Evolutionary conservation across 2,888 invertebrate species (phyloP), one percentile per base, ranked within the genome.

Genomic region (Lordiphosa fenestrarum): DNA sequence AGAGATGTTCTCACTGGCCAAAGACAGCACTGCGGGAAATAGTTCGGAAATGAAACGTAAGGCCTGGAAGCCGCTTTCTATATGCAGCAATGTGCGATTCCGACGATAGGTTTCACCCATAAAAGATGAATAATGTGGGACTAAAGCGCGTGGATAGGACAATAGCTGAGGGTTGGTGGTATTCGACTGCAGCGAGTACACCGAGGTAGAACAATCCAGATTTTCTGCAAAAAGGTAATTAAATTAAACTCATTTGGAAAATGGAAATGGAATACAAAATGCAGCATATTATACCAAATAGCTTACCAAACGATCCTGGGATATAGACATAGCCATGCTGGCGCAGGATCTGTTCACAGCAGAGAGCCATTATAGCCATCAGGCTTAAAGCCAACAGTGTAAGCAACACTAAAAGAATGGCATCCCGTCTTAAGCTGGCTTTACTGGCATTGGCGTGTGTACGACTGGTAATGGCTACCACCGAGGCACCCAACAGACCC

Each of bases 41-140:
- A 97, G 89, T 90, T 97, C 96, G n/a, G 96, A 96, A 9, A 96
- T 94, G 56, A 97, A 91, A 58, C 96, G 93, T 55, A 97, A 89
- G 0, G 94, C 95, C 88, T 96, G 96, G 90, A 96, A 96, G 12
- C 95, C 95, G 84, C 95, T 95, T 67, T 93, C 91, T 3, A 90
- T 85, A 13, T 91, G 90, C 6, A 72, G 53, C 2, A 76, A 66
- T 30, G 80, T 70, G 9, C 72, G 67, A 13, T 83, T 85, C 0
- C 87, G 77, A 0, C 85, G 78, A 61, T 88, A 89, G 1, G 84
- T 86, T 67, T 90, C 90, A 0, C 90, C 90, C 33, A 90, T 30
- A 2, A 90, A 85, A 7, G 87, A 86, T 1, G 89, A 90, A 53
- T 88, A 89, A 52, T 89, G 88, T 9, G 89, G 88, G 33, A 88